A percentile compares a stretch with the other conserved stretches of the same genome.
Conservation (phyloP, 2,797 vertebrate genomes). For the Centroberyx gerrardi region DNA sequence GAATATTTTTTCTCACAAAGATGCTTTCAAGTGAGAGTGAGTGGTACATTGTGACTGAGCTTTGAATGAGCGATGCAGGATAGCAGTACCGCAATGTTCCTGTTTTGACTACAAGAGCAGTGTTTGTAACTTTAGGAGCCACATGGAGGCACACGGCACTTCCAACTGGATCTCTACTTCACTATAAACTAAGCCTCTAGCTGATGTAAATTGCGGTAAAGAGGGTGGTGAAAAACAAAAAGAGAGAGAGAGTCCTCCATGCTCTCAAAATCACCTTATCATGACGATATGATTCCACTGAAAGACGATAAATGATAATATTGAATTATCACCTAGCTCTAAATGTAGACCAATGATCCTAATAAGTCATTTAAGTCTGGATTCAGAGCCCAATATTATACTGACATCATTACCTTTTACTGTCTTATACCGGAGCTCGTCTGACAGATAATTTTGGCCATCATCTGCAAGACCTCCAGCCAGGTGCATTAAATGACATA, state of each 20-base stretch:
- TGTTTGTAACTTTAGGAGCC: not conserved
- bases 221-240: not conserved
- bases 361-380: no score
- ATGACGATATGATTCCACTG: no score
- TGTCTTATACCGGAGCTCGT: no score
- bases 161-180: not conserved
- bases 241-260: not conserved
- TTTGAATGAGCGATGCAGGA: not conserved
- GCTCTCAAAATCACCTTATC: not conserved
- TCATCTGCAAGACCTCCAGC: not conserved
- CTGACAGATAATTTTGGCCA: no score
- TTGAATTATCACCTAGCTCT: no score
- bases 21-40: not conserved
- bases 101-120: slow-evolving; percentile 3
- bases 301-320: no score
- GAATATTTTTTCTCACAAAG: not conserved
- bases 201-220: not conserved
- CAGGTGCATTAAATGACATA: no score
- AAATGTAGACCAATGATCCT: no score
- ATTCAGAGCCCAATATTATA: no score
- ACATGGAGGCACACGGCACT: not conserved
- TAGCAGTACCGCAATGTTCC: not conserved
- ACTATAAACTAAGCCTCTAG: not conserved
- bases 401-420: no score
- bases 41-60: slow-evolving; percentile 4